These are phyloP conservation scores for Acropternis orthonyx DNA, from an alignment of 2,797 vertebrate genomes.

Conservation along the genomic window DNA sequence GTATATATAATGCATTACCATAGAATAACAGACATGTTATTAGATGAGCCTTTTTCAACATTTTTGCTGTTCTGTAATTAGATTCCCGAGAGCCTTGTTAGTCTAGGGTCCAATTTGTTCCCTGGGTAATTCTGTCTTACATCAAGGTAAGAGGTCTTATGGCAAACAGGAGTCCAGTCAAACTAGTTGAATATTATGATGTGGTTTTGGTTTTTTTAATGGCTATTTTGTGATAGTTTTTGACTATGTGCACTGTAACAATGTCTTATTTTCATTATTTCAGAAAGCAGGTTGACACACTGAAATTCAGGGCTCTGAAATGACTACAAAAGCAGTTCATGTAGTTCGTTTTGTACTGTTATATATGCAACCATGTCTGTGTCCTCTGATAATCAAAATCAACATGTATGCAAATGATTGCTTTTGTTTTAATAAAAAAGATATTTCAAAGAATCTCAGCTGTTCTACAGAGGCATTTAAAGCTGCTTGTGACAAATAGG, in stretches of 20 bases:
- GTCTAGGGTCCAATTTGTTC: neutral
- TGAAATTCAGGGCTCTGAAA: neutral
- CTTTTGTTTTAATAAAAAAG: conserved; percentile 8
- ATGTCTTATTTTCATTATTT: neutral
- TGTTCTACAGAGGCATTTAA: neutral
- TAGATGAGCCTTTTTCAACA: neutral
- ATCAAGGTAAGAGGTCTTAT: neutral
- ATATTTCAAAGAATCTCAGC: neutral
- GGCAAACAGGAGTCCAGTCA: neutral
- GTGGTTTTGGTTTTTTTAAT: neutral
- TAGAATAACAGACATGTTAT: neutral
- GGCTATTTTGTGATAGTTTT: neutral
- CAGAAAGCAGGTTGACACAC: neutral
- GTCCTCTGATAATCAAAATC: neutral
- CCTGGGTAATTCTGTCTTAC: neutral
- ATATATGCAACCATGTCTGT: neutral
- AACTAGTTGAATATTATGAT: neutral
- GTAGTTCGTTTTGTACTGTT: neutral
- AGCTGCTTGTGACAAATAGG: neutral
- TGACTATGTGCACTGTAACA: neutral
- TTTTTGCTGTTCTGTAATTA: conserved; percentile 5
- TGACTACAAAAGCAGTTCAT: neutral
- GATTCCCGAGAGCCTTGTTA: neutral
- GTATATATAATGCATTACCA: neutral
- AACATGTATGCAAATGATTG: neutral